These are phyloP conservation scores for Caenorhabditis sp. DNA, from an alignment of 2,888 invertebrate genomes.

Conservation along the genomic window DNA sequence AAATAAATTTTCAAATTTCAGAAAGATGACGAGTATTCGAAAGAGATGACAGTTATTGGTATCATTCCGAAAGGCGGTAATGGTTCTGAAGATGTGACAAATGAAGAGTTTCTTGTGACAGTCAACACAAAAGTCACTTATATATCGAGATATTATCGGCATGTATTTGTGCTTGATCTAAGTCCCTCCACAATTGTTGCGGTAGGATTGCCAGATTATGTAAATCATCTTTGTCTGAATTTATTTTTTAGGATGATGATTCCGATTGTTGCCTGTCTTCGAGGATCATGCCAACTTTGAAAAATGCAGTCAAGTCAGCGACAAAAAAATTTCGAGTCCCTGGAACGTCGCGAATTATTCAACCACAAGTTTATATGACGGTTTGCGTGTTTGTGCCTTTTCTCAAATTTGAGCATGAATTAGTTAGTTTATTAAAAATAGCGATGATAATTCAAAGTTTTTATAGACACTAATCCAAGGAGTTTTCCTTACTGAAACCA, in stretches of 20 bases:
- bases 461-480: slow-evolving; percentile 73
- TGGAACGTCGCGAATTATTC: slow-evolving; percentile 76
- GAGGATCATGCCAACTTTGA: slow-evolving; percentile 71
- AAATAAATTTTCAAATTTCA: no score
- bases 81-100: slow-evolving; percentile 26
- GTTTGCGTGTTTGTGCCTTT: slow-evolving; percentile 83
- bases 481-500: slow-evolving; percentile 77
- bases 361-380: slow-evolving; percentile 80
- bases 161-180: slow-evolving; percentile 82
- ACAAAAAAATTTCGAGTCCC: slow-evolving; percentile 78
- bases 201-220: slow-evolving; percentile 73
- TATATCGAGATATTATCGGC: slow-evolving; percentile 79
- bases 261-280: slow-evolving; percentile 71
- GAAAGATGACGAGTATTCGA: slow-evolving; percentile 16
- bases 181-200: slow-evolving; percentile 82
- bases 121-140: slow-evolving; percentile 75
- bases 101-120: slow-evolving; percentile 48
- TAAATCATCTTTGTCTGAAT: neutral
- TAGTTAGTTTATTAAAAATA: slow-evolving; percentile 68
- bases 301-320: slow-evolving; percentile 71
- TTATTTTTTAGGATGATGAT: slow-evolving; percentile 72
- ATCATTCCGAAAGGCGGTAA: slow-evolving; percentile 43
- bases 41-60: slow-evolving; percentile 52
- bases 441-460: slow-evolving; percentile 70
- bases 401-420: slow-evolving; percentile 79